Evolutionary conservation across 2,113 vertebrate species (phyloP), one percentile per base, ranked within the genome.

Genomic region (Hydrolagus affinis): DNA sequence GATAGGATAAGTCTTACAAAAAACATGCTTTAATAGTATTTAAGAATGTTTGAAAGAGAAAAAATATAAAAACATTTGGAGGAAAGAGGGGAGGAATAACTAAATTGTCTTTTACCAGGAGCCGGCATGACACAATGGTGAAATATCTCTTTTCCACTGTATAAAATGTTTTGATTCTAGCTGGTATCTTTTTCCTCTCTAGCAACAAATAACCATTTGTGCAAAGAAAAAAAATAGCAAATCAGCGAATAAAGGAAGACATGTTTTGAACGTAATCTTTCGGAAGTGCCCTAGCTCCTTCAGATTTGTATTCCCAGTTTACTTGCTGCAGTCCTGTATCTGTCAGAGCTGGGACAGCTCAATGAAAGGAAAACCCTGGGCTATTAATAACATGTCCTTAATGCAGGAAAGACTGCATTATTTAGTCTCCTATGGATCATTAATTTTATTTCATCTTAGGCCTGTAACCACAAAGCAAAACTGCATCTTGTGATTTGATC

Each of bases 391-490:
- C 44, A 44, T 6, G 62, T 28, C 25, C 21, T 83, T 66, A 66
- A 83, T 83, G 62, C 25, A 66, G 17, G 62, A 28, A 83, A 83
- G 15, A 83, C 30, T 44, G 44, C 44, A 44, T 83, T 66, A 32
- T 83, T 83, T 64, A 32, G 60, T 83, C 60, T 83, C 60, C 11
- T 66, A 66, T 68, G 60, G 78, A 66, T 83, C 60, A 83, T 66
- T 83, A 83, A 83, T 83, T 83, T 83, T 83, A 66, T 30, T 66
- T 83, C 62, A 83, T 32, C 78, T 68, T 66, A 14, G 0, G 17
- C 25, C 30, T 59, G 25, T 19, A 66, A 83, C 62, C 62, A 68
- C 62, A 83, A 83, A 66, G 28, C 60, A 66, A 21, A 64, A 83
- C 66, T 64, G 25, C 30, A 83, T 19, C 25, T 66, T 17, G 23